Base-by-base conservation (phyloP, 2,888 invertebrate genomes). In the Nomada hirtipes region DNA sequence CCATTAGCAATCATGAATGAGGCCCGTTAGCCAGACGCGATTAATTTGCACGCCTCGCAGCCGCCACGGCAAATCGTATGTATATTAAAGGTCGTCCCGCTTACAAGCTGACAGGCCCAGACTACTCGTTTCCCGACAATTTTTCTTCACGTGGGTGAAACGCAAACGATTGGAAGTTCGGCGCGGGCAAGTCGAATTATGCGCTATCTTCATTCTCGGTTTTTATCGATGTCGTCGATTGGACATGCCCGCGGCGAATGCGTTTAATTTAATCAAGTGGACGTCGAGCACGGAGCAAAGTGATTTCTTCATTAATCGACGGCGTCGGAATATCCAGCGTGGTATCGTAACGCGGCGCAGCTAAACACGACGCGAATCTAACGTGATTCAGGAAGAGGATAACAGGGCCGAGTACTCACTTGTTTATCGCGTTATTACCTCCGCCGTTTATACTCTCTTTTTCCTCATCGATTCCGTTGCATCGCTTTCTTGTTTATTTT, bases 221-320 rank as follows among this genome's bases (percentile, higher is more conserved):
- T 20, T 36, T 23, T 18, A 36, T 15, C 50, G 23, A 13, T 47
- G 47, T 15, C 29, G 29, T n/a, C 20, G 52, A 20, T 18, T 55
- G 1, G 0, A 0, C 11, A 15, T 47, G 23, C 3, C 13, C n/a
- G 10, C 10, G 10, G 9, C 29, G 15, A 18, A 15, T 9, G 20
- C 23, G 20, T 61, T 78, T 50, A 47, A 76, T 68, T 61, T 47
- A 55, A 61, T 76, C 65, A 42, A 15, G 47, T 10, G 57, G 36
- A 26, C 75, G 64, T 42, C 23, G 42, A 53, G 10, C 53, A 26
- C 10, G 60, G 67, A 10, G 18, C 20, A 7, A 65, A 26, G 52
- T 67, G 76, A 78, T 53, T 68, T 76, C 76, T 76, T 76, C 76
- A 76, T 78, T 76, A 11, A 29, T 18, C n/a, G 36, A 55, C 50